Percentiles rank a stretch among this genome's conserved stretches.
Conservation (phyloP, 2,888 invertebrate genomes). For the Machimus rusticus region DNA sequence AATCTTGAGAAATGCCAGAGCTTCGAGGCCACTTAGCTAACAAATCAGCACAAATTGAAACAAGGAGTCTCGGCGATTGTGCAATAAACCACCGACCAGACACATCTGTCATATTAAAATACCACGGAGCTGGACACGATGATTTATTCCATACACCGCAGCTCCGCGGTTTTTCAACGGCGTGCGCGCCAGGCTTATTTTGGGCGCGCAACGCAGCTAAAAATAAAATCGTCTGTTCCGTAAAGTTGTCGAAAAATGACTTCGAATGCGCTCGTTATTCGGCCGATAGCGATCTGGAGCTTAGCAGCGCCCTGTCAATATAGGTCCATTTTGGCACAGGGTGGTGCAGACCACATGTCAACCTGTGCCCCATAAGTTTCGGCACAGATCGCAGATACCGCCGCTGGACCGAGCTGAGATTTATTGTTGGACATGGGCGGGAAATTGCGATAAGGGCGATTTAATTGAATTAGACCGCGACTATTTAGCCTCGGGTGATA, state of each 20-base stretch:
- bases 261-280: slow-evolving; percentile 7
- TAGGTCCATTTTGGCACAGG: background rate
- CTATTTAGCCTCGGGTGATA: background rate
- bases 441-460: background rate
- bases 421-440: background rate
- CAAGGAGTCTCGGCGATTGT: background rate
- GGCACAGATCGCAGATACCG: background rate
- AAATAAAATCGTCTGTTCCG: background rate
- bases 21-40: slow-evolving; percentile 16
- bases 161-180: background rate
- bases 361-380: slow-evolving; percentile 1
- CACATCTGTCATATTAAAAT: slow-evolving; percentile 40
- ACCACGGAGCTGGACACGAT: slow-evolving; percentile 1
- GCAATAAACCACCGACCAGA: slow-evolving; percentile 28
- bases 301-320: slow-evolving; percentile 2
- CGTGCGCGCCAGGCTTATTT: background rate
- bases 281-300: background rate
- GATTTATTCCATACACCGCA: background rate
- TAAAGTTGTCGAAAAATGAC: background rate
- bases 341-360: background rate
- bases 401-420: background rate
- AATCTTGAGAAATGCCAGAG: slow-evolving; percentile 10
- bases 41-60: slow-evolving; percentile 35
- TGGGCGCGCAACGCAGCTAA: background rate
- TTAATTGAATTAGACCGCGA: slow-evolving; percentile 1